Base-by-base conservation (phyloP, 1,140 invertebrate species). In the Campoletis sonorensis region DNA sequence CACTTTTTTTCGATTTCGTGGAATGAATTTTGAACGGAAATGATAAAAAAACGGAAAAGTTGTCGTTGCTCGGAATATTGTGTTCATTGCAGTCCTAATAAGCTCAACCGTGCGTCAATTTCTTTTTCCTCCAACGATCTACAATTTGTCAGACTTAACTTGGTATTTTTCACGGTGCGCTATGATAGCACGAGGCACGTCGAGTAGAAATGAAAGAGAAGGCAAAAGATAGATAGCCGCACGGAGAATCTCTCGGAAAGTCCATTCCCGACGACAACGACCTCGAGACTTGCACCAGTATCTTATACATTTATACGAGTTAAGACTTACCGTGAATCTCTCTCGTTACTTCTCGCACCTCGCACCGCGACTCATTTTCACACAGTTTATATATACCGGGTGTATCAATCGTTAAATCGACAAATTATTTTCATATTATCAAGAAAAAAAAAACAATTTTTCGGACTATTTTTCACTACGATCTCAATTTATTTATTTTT, bases 71-170 rank as follows among this genome's bases (percentile, higher is more conserved):
- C n/a, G n/a, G n/a, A n/a, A n/a, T n/a, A n/a, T n/a, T 10, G 71
- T n/a, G 16, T n/a, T 16, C 26, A 27, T 27, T 67, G 61, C 4
- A 4, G 16, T 23, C 40, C 40, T 4, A 23, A 73, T 51, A 26
- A 18, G 71, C 49, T 73, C 71, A 27, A 73, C 51, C 71, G 71
- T 49, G 26, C 71, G 40, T 73, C 71, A 73, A 51, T 16, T 37
- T 73, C 7, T 73, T 73, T 73, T n/a, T n/a, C n/a, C n/a, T n/a
- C n/a, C n/a, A n/a, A n/a, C n/a, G n/a, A n/a, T n/a, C 71, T 51
- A 51, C 40, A 21, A 73, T 73, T 73, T 73, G 71, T 73, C 71
- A 3, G 21, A 3, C 30, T 4, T 67, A 27, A 23, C 61, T 15
- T 27, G 54, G 26, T 4, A 67, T 67, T 67, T 67, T 26, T 27